Base-by-base conservation (phyloP, 2,888 invertebrate species). In the Mesorhabditis spiculigera region DNA sequence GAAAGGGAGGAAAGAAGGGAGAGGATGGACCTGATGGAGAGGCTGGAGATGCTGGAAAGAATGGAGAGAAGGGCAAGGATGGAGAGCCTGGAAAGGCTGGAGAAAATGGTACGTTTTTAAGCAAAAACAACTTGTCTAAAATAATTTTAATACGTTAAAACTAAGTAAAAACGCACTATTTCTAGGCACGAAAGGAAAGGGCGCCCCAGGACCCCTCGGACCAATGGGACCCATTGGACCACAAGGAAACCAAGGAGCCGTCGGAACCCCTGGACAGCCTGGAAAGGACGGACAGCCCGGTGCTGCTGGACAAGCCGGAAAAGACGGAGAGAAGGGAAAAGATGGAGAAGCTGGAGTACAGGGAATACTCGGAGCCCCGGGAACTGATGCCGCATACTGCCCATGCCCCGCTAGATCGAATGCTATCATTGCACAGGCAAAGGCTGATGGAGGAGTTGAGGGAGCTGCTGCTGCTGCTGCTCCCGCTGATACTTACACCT, bases 201-300 rank as follows among this genome's bases (percentile, higher is more conserved):
- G 74, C 71, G 42, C 71, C 3, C 69, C 73, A 64, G 75, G 75
- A 72, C 65, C 65, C n/a, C 68, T 72, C 65, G 73, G 75, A 69
- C 72, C 66, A 69, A 44, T 65, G 45, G 75, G 75, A 70, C 73
- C 71, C 64, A 61, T 67, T 44, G 75, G 75, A 45, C 63, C 8
- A 43, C 66, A 72, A 8, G 75, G 75, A 67, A 58, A 69, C 43
- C 65, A 65, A 3, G 75, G 75, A 62, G 72, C 72, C 43, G 69
- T 69, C 42, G 75, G 75, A 70, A 69, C 68, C n/a, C 71, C 71
- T 16, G 75, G 75, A 8, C 70, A 68, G 43, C 76, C 74, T 44
- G 76, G 76, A n/a, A 72, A 71, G 66, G 72, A 72, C 42, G 75
- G 75, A 69, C 67, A 67, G 10, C 74, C 71, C 41, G 76, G 76